These are phyloP conservation scores for Lagopus muta DNA, from an alignment of 2,113 vertebrate species.

Conservation along the genomic window DNA sequence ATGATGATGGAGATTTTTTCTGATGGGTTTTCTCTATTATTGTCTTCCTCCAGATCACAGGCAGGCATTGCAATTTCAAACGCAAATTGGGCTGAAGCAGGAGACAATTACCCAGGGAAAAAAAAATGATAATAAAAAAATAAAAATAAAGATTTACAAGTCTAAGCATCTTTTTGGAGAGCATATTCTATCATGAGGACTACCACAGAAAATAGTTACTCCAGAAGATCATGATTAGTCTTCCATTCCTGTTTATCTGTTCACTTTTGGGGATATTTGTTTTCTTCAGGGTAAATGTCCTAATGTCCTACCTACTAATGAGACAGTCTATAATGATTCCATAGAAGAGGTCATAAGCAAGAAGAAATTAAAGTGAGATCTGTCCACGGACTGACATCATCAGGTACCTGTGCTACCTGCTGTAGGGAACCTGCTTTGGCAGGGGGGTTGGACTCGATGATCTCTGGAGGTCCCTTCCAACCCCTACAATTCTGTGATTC, in stretches of 20 bases:
- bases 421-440: too few species aligned
- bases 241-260: fast-evolving
- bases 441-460: too few species aligned
- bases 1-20: neutral
- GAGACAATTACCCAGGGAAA: neutral
- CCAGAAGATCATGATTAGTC: neutral
- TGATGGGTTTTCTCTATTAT: neutral
- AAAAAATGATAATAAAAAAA: neutral
- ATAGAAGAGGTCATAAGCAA: neutral
- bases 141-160: neutral
- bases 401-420: too few species aligned
- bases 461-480: too few species aligned
- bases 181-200: neutral
- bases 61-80: neutral
- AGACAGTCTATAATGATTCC: neutral
- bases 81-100: neutral
- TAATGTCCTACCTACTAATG: neutral
- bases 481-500: too few species aligned
- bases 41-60: neutral
- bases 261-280: neutral
- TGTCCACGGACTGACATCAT: neutral
- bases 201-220: neutral
- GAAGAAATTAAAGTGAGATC: neutral
- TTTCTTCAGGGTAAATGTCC: neutral
- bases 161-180: neutral